A percentile compares a stretch with the other conserved stretches of the same genome.
phyloP scores from a whole-genome alignment of 2,888 invertebrate species.

The Parthenolecanium corni region DNA sequence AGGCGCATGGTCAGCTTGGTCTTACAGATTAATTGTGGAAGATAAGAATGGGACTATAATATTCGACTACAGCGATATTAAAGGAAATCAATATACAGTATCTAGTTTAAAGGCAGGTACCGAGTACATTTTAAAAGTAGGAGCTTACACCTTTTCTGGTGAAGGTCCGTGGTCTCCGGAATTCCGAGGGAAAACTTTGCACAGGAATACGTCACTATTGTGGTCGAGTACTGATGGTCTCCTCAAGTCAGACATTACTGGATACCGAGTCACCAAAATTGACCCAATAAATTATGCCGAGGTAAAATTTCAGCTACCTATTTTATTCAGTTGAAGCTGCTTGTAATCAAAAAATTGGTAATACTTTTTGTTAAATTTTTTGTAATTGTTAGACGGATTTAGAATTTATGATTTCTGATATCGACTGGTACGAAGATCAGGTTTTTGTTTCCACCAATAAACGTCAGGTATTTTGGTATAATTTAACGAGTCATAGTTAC shows the following conservation, averaged over 20 bases:
- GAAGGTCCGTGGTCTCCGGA: slow-evolving; percentile 67
- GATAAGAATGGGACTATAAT: slow-evolving; percentile 46
- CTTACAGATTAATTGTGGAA: slow-evolving; percentile 52
- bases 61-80: slow-evolving; percentile 42
- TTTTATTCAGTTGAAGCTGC: no score
- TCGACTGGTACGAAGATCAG: slow-evolving; percentile 64
- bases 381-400: slow-evolving; percentile 32
- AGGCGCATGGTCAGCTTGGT: slow-evolving; percentile 63
- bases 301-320: no score
- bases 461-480: slow-evolving; percentile 58
- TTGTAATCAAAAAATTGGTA: no score
- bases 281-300: slow-evolving; percentile 24
- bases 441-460: slow-evolving; percentile 64
- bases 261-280: slow-evolving; percentile 49
- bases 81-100: slow-evolving; percentile 52
- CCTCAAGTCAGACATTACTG: slow-evolving; percentile 68
- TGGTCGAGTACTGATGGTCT: slow-evolving; percentile 69
- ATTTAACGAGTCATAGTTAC: slow-evolving; percentile 49
- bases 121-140: slow-evolving; percentile 64
- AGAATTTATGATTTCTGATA: slow-evolving; percentile 37
- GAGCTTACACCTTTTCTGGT: slow-evolving; percentile 64
- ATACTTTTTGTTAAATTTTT: slow-evolving; percentile 17
- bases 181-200: slow-evolving; percentile 59
- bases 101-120: slow-evolving; percentile 60
- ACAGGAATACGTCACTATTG: slow-evolving; percentile 44